Conservation (phyloP, 2,797 vertebrate species). For the Potorous gilbertii region DNA sequence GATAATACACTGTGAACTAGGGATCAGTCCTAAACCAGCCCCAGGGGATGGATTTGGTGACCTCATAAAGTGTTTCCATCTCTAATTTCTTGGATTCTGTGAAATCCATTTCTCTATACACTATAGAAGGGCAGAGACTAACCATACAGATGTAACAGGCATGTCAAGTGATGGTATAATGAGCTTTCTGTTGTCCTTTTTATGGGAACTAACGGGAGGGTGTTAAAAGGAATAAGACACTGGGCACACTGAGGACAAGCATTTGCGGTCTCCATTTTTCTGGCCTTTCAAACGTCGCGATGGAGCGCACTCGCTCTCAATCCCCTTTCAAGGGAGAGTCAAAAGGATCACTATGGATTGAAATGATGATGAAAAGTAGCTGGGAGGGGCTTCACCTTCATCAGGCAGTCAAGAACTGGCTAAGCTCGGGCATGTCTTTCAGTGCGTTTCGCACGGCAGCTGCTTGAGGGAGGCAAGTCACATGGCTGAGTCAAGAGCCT, state of each 20-base stretch:
- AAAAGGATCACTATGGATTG: neutral
- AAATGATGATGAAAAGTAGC: slow-evolving; percentile 72
- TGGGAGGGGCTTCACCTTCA: slow-evolving; percentile 68
- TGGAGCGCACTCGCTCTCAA: slow-evolving; percentile 57
- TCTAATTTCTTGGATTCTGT: slow-evolving; percentile 76
- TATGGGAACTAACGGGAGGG: slow-evolving; percentile 70
- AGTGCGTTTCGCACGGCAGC: slow-evolving; percentile 73
- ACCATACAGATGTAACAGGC: slow-evolving; percentile 67
- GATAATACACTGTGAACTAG: slow-evolving; percentile 63
- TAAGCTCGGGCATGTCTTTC: slow-evolving; percentile 64
- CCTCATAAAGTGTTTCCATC: slow-evolving; percentile 76
- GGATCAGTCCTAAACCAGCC: slow-evolving; percentile 68
- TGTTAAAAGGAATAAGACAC: slow-evolving; percentile 67
- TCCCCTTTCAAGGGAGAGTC: slow-evolving; percentile 73
- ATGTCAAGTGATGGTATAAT: slow-evolving; percentile 54
- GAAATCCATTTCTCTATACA: slow-evolving; percentile 79
- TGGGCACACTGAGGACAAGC: slow-evolving; percentile 59
- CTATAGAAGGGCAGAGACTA: slow-evolving; percentile 68
- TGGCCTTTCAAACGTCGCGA: slow-evolving; percentile 55
- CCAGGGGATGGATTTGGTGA: slow-evolving; percentile 52
- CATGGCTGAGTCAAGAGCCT: slow-evolving; percentile 27
- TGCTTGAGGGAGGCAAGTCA: slow-evolving; percentile 53
- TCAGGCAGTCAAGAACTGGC: slow-evolving; percentile 68
- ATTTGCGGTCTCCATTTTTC: slow-evolving; percentile 29
- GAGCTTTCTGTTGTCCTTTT: slow-evolving; percentile 67